Evolutionary conservation across 2,888 invertebrate species (phyloP).

Genomic region (Temnothorax unifasciatus): DNA sequence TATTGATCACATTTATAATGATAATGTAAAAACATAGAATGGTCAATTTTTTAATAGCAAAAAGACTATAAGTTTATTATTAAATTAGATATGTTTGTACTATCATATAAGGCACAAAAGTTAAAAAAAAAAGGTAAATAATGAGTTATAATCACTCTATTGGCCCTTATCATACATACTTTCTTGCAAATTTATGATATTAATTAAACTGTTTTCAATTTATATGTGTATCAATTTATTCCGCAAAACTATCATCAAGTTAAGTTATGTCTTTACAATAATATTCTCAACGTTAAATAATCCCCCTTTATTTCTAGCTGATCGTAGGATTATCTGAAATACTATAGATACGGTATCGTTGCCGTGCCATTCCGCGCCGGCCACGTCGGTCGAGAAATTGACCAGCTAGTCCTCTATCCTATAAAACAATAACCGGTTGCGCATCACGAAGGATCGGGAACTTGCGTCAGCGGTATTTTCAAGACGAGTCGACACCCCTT

Average conservation of each 20-base stretch:
- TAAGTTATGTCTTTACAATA: neutral
- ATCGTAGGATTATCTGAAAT: constrained; percentile 5
- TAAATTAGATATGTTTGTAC: neutral
- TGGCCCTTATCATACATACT: neutral
- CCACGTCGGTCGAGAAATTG: constrained; percentile 5
- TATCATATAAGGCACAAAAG: neutral
- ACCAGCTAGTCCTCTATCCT: neutral
- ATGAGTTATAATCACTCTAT: neutral
- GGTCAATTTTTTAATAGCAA: neutral
- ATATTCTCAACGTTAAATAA: constrained; percentile 5
- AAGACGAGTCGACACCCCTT: neutral
- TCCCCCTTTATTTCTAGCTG: constrained; percentile 10
- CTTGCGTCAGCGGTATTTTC: constrained; percentile 43
- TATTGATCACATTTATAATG: neutral
- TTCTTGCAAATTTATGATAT: neutral
- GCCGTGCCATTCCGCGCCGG: neutral
- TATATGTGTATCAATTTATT: neutral
- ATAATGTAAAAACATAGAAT: neutral
- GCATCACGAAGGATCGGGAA: neutral
- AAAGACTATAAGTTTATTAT: neutral
- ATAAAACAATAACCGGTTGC: constrained; percentile 29
- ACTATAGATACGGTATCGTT: neutral
- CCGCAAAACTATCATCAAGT: neutral
- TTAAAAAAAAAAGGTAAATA: constrained; percentile 5
- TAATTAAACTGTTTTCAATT: neutral